phyloP scores from a whole-genome alignment of 2,888 invertebrate genomes.

The Psococerastis gibbosa region DNA sequence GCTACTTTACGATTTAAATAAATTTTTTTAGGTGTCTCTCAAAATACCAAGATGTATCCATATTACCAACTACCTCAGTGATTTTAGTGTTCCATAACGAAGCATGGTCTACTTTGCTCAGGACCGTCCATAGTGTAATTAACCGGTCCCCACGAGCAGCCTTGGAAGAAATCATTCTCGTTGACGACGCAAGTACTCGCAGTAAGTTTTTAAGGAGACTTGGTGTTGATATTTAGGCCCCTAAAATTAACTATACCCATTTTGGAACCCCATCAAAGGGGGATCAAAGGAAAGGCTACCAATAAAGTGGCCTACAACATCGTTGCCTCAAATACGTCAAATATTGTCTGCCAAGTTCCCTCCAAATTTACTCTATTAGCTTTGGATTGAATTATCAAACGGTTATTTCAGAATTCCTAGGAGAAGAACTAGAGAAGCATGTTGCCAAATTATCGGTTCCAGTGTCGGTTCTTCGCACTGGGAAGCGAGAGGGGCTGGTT shows the following conservation, averaged over 20 bases:
- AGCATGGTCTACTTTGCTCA: constrained; percentile 90
- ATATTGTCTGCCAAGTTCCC: no score
- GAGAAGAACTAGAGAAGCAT: constrained; percentile 44
- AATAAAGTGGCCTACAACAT: no score
- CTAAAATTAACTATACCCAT: not conserved
- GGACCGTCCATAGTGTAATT: constrained; percentile 89
- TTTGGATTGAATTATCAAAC: no score
- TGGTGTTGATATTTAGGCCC: not conserved
- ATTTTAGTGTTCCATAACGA: constrained; percentile 98
- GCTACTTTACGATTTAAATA: no score
- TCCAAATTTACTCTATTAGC: no score
- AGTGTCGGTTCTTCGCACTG: constrained; percentile 43
- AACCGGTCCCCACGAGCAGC: constrained; percentile 62
- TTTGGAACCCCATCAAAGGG: no score
- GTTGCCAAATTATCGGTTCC: constrained; percentile 38
- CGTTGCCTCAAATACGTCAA: no score
- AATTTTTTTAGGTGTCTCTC: constrained; percentile 29
- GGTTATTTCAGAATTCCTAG: constrained; percentile 40
- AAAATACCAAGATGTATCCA: constrained; percentile 33
- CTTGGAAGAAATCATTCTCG: constrained; percentile 66
- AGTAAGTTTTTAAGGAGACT: no score
- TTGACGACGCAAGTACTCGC: constrained; percentile 77
- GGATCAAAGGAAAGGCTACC: not conserved
- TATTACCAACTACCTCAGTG: constrained; percentile 70
- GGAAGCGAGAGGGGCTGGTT: constrained; percentile 54